Evolutionary conservation across 2,797 vertebrate species (phyloP).

Genomic region (Sebastiscus tertius): DNA sequence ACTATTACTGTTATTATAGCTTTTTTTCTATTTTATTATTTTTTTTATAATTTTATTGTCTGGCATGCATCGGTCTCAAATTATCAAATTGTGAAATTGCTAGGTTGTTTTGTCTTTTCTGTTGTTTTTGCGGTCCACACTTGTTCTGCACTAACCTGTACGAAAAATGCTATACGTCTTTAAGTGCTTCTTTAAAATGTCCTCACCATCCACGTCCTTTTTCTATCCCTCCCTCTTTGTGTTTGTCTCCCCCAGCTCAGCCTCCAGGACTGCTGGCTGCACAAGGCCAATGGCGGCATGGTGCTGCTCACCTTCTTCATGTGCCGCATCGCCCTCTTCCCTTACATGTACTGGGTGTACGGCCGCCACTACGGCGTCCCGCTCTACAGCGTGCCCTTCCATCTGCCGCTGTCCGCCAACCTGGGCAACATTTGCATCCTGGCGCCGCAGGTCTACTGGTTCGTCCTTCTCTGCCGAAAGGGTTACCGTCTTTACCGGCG

Average conservation of each 20-base stretch:
- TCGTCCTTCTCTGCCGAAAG: conserved; percentile 92
- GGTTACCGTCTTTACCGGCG: conserved; percentile 89
- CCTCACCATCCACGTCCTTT: neutral
- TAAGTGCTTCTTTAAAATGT: neutral
- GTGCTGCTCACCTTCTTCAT: conserved; percentile 92
- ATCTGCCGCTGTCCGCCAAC: conserved; percentile 90
- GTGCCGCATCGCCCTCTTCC: conserved; percentile 96
- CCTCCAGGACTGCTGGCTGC: conserved; percentile 91
- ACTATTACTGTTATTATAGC: no score
- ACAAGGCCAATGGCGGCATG: conserved; percentile 92
- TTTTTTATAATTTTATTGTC: no score
- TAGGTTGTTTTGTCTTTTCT: no score
- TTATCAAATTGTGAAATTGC: no score
- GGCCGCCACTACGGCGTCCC: conserved; percentile 87
- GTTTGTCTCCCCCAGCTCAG: conserved; percentile 72
- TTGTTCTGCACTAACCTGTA: no score
- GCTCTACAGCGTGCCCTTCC: conserved; percentile 88
- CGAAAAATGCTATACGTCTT: neutral
- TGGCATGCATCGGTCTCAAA: no score
- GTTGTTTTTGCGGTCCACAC: no score
- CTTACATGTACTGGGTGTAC: conserved; percentile 96
- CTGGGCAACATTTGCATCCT: conserved; percentile 91
- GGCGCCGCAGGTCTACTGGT: conserved; percentile 98
- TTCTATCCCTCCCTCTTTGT: neutral
- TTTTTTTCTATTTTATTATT: no score